Percentiles rank a stretch among this genome's conserved stretches.
These are phyloP conservation scores for Caenorhabditis brenneri DNA, from an alignment of 1,140 invertebrate genomes.

Conservation along the genomic window DNA sequence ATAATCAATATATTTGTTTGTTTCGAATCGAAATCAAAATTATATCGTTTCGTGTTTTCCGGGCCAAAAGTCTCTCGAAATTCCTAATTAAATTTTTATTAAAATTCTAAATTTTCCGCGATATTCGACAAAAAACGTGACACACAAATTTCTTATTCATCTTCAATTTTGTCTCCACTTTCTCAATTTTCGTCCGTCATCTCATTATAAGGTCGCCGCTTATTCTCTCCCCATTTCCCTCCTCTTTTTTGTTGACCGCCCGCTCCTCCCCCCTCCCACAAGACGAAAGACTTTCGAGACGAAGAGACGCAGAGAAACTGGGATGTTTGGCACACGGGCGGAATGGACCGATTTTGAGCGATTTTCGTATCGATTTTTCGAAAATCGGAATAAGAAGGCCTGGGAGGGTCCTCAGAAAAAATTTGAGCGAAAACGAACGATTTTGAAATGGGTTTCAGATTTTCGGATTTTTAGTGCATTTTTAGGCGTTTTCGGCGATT, in stretches of 20 bases:
- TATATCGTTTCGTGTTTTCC: too few species aligned
- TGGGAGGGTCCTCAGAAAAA: not conserved
- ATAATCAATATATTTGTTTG: too few species aligned
- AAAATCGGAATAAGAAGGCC: not conserved
- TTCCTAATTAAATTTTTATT: too few species aligned
- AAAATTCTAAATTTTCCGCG: too few species aligned
- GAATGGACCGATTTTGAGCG: not conserved
- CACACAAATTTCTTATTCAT: not conserved
- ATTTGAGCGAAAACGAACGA: not conserved
- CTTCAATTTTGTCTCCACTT: not conserved
- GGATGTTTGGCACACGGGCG: not conserved
- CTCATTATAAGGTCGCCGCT: constrained; percentile 18
- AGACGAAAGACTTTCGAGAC: not conserved
- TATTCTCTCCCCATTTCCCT: too few species aligned
- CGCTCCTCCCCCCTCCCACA: not conserved
- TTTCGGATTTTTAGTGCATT: not conserved
- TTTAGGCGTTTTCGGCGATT: not conserved
- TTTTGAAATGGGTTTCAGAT: not conserved
- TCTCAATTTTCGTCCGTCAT: not conserved
- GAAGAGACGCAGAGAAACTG: constrained; percentile 2
- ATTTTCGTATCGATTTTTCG: not conserved
- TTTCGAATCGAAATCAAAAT: too few species aligned
- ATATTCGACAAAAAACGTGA: not conserved
- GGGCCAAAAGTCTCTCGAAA: too few species aligned
- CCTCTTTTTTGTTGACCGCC: not conserved